Base-by-base conservation (phyloP, 1,140 invertebrate genomes). In the Dendrolimus punctatus region DNA sequence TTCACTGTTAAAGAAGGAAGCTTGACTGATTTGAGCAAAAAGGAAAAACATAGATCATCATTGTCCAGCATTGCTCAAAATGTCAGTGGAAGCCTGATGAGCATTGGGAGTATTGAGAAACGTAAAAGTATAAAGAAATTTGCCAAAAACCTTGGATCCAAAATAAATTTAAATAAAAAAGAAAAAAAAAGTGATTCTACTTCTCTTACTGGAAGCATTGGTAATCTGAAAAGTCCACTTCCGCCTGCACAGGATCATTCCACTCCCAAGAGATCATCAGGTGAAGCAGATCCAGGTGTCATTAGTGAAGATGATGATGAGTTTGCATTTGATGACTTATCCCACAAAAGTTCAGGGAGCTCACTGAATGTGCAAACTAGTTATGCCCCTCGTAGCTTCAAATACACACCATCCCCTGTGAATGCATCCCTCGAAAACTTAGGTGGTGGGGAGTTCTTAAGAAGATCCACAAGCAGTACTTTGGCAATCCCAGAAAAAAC, bases 1-100 rank as follows among this genome's bases (percentile, higher is more conserved):
- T 98, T 98, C 69, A 95, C 93, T 55, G 95, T 97, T 0, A 95
- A 96, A 87, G 93, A 94, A 61, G 95, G 95, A 42, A 95, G 94
- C 76, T 77, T 95, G 39, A 93, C 90, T 40, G 94, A 96, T 80
- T 80, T 96, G 10, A 94, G 91, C 50, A 95, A 94, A 76, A 96
- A 96, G 83, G 94, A 96, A 57, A 95, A 95, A 76, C 93, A 96
- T 72, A 95, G 94, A 82, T 94, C 93, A 55, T 95, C 95, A 10
- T 76, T 96, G 44, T 94, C 94, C 5, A 92, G 92, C 54, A 92
- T 94, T 2, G 93, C 93, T 0, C 92, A 92, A 58, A 92, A 91
- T 53, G 93, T 96, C 45, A 94, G 95, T 46, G 95, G 95, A 36
- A 96, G 95, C 84, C 88, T 97, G 43, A 89, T 96, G 62, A 96